Evolutionary conservation across 2,113 vertebrate genomes (phyloP), one percentile per base, ranked within the genome.

Genomic region (Chloroceryle aenea): DNA sequence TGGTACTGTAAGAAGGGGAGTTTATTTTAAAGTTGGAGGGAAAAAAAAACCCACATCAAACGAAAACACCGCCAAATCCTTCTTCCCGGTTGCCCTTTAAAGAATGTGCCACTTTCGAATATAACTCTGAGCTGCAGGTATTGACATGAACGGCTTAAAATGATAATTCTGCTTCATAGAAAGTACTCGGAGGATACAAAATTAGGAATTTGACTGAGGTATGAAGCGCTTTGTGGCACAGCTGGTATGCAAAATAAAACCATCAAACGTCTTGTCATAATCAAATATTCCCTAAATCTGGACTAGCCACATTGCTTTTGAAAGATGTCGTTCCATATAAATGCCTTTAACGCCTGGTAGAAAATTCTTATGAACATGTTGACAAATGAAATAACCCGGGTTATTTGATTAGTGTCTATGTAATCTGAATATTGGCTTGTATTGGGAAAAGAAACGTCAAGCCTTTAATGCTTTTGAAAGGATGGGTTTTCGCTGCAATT

Each of bases 301-400:
- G 40, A 97, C 73, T 92, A 69, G 92, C 81, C 3, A 93, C 96
- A 97, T 97, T 89, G 96, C 74, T 97, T 97, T 95, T 97, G 97
- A 97, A 97, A 97, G 96, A 97, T 97, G 97, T 98, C 97, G 94
- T 92, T 97, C 96, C 96, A 71, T 91, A 97, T 97, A 97, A 98
- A 96, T 82, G 96, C 94, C 85, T 96, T 97, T 96, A 98, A 97
- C 90, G 96, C 96, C 97, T 97, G 96, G 93, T 91, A 95, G 96
- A 95, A 97, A 94, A 98, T 97, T 89, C 96, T 96, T 97, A 80
- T 96, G 97, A 98, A 90, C 96, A 58, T 45, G 93, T 97, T 97
- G 97, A 97, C 97, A 97, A 96, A 97, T 87, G 94, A 92, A 97
- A 97, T 97, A 96, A 92, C 75, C 30, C 30, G 23, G 42, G 16